Base-by-base conservation (phyloP, 2,888 invertebrate genomes). In the Philhelius pedissequus region DNA sequence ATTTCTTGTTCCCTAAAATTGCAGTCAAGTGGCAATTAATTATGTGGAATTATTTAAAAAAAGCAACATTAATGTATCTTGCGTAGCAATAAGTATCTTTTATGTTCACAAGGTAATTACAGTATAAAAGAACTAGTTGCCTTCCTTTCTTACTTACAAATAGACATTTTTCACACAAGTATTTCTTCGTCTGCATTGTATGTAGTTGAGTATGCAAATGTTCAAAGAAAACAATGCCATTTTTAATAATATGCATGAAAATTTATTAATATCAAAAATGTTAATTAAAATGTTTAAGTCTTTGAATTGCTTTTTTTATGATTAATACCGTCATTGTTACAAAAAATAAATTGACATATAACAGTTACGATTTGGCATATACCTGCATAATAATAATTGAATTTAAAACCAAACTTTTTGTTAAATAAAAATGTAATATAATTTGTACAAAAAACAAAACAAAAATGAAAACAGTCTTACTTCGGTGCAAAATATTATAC, bases 201-300 rank as follows among this genome's bases (percentile, higher is more conserved):
- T n/a, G n/a, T n/a, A n/a, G n/a, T n/a, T n/a, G n/a, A n/a, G n/a
- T n/a, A n/a, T n/a, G n/a, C n/a, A n/a, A n/a, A n/a, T n/a, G n/a
- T n/a, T n/a, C 2, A 43, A 60, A 52, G 3, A 15, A 43, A 62
- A 66, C 50, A 54, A 68, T 13, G 2, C 0, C 2, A n/a, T 11
- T 25, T 22, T 73, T 52, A 43, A 50, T 73, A n/a, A 40, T 62
- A 68, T 48, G 60, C 62, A 78, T 45, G 54, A 64, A 82, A 74
- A 69, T 83, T 83, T 83, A 79, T 79, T 83, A 79, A 75, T 83
- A 83, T 79, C 74, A 83, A 83, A 83, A 83, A 66, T 69, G 68
- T 83, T 69, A 60, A 66, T 64, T 35, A 60, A 66, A 56, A 32
- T 80, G 68, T 45, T 75, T 79, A 79, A 83, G 83, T 83, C 83